Percentiles rank a stretch among this genome's conserved stretches.
Conservation (phyloP, 2,888 invertebrate species). For the Drosophila multiciliata region DNA sequence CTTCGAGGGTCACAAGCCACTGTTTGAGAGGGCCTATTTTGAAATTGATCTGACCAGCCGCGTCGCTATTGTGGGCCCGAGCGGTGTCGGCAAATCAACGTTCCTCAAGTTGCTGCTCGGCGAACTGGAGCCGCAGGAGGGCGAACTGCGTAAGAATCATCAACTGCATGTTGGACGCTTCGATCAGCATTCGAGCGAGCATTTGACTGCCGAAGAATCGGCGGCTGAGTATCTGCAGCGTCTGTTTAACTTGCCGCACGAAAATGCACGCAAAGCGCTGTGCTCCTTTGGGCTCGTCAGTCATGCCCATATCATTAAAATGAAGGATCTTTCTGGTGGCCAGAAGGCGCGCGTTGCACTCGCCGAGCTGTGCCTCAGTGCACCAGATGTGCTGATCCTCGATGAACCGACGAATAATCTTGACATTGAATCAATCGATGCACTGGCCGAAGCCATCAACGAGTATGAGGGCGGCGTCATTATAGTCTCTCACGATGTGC, state of each 20-base stretch:
- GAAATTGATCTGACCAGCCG: slow-evolving; percentile 89
- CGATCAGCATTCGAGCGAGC: slow-evolving; percentile 99
- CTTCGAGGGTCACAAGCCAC: slow-evolving; percentile 69
- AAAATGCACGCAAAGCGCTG: slow-evolving; percentile 95
- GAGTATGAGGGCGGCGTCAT: slow-evolving; percentile 97
- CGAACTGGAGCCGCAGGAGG: slow-evolving; percentile 91
- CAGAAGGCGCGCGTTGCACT: slow-evolving; percentile 97
- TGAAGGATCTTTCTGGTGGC: slow-evolving; percentile 95
- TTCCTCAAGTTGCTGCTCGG: slow-evolving; percentile 96
- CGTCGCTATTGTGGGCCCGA: slow-evolving; percentile 88
- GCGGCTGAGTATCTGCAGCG: slow-evolving; percentile 98
- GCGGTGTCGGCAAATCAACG: slow-evolving; percentile 99
- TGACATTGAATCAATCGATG: slow-evolving; percentile 99
- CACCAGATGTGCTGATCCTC: slow-evolving; percentile 98
- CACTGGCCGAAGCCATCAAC: slow-evolving; percentile 98
- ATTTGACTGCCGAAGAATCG: slow-evolving; percentile 97
- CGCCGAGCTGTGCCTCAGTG: slow-evolving; percentile 97
- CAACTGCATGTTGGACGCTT: slow-evolving; percentile 98
- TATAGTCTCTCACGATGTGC: slow-evolving; percentile 93
- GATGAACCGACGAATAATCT: slow-evolving; percentile 99
- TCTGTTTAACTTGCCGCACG: slow-evolving; percentile 90
- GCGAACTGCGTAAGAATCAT: slow-evolving; percentile 96
- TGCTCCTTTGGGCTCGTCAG: slow-evolving; percentile 98
- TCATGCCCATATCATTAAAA: slow-evolving; percentile 98
- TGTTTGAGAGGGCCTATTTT: slow-evolving; percentile 95